Evolutionary conservation across 1,140 invertebrate species (phyloP), one percentile per base, ranked within the genome.

Genomic region (Hycleus cichorii): DNA sequence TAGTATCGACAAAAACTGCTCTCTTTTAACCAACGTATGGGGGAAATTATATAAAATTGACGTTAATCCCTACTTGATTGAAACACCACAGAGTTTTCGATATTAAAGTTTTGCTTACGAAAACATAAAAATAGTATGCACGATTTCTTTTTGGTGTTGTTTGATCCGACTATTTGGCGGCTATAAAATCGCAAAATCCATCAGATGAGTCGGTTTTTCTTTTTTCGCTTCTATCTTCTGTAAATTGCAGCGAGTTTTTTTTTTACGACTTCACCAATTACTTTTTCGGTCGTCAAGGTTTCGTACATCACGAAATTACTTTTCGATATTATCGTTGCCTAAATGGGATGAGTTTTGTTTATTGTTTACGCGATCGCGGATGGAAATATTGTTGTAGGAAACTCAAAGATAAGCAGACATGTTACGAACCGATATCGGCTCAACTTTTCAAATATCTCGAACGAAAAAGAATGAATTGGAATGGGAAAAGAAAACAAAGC

Each of bases 131-230:
- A 18, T 18, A 18, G 18, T 18, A 18, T 18, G 18, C 18, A 18
- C 18, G 18, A 18, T 18, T 32, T 32, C 32, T 32, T 32, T 32
- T 32, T 32, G 32, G 7, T 32, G 32, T 32, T 32, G 18, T 18
- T 18, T 18, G 18, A 18, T 18, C 18, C 18, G 2, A 18, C 18
- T 18, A 18, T 18, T 18, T 18, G 18, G 18, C 18, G 32, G 32
- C 42, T 45, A 53, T 53, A 53, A 53, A 53, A 53, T 45, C 51
- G 46, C 51, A 53, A 53, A 18, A 53, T 53, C 51, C 51, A 53
- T 53, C 51, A 45, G 51, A 46, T 53, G 32, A 5, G 32, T 32
- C 7, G 7, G 7, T 32, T 32, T 18, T 18, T 18, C 18, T 18
- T 18, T 32, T 32, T 32, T 32, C 7, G 32, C 32, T 7, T 18